Evolutionary conservation across 2,113 vertebrate genomes (phyloP), one percentile per base, ranked within the genome.

Genomic region (Verasper variegatus): DNA sequence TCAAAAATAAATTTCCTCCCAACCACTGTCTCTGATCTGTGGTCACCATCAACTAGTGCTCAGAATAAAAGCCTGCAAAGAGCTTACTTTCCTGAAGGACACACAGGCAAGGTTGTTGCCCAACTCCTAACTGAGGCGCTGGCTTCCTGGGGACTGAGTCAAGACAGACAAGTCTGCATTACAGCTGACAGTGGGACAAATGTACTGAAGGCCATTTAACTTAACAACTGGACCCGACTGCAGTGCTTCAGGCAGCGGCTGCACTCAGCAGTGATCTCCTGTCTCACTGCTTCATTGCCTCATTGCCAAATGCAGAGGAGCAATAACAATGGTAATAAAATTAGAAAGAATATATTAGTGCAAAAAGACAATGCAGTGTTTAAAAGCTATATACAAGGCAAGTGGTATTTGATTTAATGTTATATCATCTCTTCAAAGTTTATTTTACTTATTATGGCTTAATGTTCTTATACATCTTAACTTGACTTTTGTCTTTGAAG

Each of bases 101-200:
- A 20, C 17, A 35, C 57, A 63, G 58, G 24, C 2, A 2, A 68
- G 17, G 47, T 40, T 56, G 35, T 73, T 70, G 68, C 64, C 70
- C 26, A 58, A 60, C 52, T 55, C 67, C 23, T 45, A 55, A 58
- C 67, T 37, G 58, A 55, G 66, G 24, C 21, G 0, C 59, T 26
- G 55, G 65, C 13, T 52, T 42, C 21, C 52, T 7, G 10, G 13
- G n/a, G 17, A 11, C 24, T 51, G 18, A 67, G 55, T 49, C 18
- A 23, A 24, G 63, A 64, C 55, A 49, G 65, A 35, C 14, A 64
- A 65, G 54, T 69, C 4, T 62, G 27, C 37, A 42, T 26, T 59
- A 23, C 54, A 66, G 42, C 21, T 77, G 31, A 80, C 56, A 66
- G 42, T n/a, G 15, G 64, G 74, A 80, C 66, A 62, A 72, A 74